These are phyloP conservation scores for Platycheirus rosarum DNA, from an alignment of 2,888 invertebrate species.

Conservation along the genomic window DNA sequence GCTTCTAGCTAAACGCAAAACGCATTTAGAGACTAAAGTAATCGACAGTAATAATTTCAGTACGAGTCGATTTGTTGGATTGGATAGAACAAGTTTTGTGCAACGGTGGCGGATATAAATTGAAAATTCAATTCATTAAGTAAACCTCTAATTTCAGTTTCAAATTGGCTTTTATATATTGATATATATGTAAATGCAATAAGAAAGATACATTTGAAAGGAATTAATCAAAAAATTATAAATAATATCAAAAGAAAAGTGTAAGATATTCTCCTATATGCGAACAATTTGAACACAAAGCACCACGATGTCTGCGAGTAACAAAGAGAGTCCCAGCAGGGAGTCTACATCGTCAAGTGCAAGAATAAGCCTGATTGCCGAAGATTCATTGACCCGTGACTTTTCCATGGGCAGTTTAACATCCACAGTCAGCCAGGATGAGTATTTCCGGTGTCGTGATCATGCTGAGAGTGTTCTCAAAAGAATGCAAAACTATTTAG, in stretches of 20 bases:
- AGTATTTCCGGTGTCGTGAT: slow-evolving; percentile 89
- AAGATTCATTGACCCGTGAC: slow-evolving; percentile 86
- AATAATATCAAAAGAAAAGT: slow-evolving; percentile 14
- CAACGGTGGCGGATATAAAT: slow-evolving; percentile 7
- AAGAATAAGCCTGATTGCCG: slow-evolving; percentile 79
- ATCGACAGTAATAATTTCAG: slow-evolving; percentile 61
- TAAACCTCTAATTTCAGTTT: slow-evolving; percentile 44
- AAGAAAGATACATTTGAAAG: slow-evolving; percentile 42
- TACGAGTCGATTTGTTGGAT: slow-evolving; percentile 69
- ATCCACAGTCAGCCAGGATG: slow-evolving; percentile 89
- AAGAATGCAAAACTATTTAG: slow-evolving; percentile 92
- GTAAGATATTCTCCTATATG: slow-evolving; percentile 28
- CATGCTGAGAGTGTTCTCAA: slow-evolving; percentile 92
- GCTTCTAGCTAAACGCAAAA: slow-evolving; percentile 56
- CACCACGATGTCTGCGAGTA: slow-evolving; percentile 74
- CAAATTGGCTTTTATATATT: slow-evolving; percentile 44
- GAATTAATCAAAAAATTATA: too few relatives aligned
- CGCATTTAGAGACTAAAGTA: slow-evolving; percentile 45
- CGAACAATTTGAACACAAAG: slow-evolving; percentile 28
- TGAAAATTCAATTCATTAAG: background rate
- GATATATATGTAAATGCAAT: slow-evolving; percentile 43
- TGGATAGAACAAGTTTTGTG: slow-evolving; percentile 57
- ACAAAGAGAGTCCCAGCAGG: slow-evolving; percentile 82
- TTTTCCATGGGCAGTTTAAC: slow-evolving; percentile 87
- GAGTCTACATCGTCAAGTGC: slow-evolving; percentile 82